Evolutionary conservation across 2,113 vertebrate species (phyloP).

Genomic region (Butorides virescens): DNA sequence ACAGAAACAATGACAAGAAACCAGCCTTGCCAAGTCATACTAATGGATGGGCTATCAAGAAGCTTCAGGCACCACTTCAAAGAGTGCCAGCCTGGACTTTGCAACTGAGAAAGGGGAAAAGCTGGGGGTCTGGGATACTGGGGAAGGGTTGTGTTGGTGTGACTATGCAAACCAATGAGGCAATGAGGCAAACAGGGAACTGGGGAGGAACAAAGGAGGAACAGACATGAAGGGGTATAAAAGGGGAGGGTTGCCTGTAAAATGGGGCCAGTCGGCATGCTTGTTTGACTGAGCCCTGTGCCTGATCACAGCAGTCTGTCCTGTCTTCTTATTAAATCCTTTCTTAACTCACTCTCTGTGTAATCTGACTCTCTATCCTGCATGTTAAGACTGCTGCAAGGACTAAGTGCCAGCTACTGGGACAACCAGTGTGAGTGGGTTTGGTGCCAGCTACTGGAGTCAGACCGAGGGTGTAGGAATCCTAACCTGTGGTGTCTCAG

Average conservation of each 20-base stretch:
- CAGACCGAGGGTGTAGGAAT: neutral
- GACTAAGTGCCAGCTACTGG: neutral
- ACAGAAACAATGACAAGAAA: neutral
- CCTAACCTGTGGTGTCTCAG: too few species aligned
- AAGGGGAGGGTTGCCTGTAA: neutral
- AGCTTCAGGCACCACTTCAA: neutral
- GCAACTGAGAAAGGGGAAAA: neutral
- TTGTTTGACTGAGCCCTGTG: neutral
- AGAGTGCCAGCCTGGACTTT: neutral
- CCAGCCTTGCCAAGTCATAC: neutral
- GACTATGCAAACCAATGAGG: neutral
- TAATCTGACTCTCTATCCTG: neutral
- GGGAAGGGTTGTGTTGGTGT: neutral
- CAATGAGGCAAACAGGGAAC: neutral
- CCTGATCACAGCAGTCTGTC: neutral
- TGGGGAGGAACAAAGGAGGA: neutral
- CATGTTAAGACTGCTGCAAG: neutral
- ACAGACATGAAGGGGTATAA: neutral
- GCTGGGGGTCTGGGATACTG: neutral
- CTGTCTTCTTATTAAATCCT: neutral
- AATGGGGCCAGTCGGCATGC: neutral
- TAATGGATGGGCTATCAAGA: neutral
- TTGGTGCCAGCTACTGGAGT: neutral
- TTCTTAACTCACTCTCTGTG: neutral
- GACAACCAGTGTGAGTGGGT: too few species aligned